phyloP scores from a whole-genome alignment of 2,888 invertebrate genomes.

The Lissocephala sabroskyi region DNA sequence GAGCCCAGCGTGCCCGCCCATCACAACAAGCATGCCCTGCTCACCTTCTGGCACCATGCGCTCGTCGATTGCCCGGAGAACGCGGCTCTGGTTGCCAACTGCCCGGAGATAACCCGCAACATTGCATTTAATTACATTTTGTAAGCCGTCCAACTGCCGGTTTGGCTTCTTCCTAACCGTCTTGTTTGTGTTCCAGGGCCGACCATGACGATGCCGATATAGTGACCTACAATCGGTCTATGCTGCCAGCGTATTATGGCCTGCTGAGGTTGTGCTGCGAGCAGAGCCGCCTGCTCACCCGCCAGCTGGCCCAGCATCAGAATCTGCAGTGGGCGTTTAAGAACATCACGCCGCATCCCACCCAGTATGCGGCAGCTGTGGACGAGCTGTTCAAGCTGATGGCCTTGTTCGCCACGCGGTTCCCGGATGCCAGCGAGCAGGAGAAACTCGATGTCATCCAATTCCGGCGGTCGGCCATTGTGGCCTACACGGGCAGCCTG shows the following conservation, averaged over 20 bases:
- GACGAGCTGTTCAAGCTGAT: conserved; percentile 94
- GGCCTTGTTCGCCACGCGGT: conserved; percentile 88
- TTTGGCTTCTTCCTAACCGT: neutral
- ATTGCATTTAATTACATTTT: conserved; percentile 97
- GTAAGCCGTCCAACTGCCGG: conserved; percentile 76
- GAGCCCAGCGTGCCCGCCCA: conserved; percentile 96
- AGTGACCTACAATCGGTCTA: conserved; percentile 92
- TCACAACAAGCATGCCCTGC: conserved; percentile 93
- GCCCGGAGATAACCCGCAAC: conserved; percentile 91
- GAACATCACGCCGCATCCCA: conserved; percentile 96
- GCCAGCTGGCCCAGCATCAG: conserved; percentile 91
- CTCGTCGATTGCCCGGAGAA: conserved; percentile 95
- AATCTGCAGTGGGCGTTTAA: conserved; percentile 98
- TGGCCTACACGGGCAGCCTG: conserved; percentile 89
- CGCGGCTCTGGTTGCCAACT: conserved; percentile 88
- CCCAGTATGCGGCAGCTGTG: conserved; percentile 92
- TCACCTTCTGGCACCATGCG: conserved; percentile 95
- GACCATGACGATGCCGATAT: conserved; percentile 98
- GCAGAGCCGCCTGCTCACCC: conserved; percentile 87
- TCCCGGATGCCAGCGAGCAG: conserved; percentile 83
- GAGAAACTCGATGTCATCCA: conserved; percentile 87
- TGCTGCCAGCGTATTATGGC: conserved; percentile 94
- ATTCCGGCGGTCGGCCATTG: conserved; percentile 87
- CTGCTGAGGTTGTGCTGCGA: conserved; percentile 92
- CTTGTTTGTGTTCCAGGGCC: conserved; percentile 76